Evolutionary conservation across 2,888 invertebrate genomes (phyloP), one percentile per base, ranked within the genome.

Genomic region (Ormyrus thymus): DNA sequence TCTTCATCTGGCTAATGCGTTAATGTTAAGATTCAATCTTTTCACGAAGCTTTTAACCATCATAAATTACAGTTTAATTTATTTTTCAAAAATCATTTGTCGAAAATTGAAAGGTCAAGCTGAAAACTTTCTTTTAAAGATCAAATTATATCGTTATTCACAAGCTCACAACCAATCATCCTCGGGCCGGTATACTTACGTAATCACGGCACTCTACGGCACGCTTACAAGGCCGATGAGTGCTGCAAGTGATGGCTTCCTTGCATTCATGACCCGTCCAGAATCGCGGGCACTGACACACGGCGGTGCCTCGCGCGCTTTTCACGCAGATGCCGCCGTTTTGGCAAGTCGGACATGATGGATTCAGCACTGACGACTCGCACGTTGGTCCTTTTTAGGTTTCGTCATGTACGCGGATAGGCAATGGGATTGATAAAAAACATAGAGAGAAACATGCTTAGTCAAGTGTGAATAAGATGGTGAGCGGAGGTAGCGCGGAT

Each of bases 171-270:
- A 29, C 29, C 29, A 29, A 29, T 29, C 29, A 29, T 3, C 1
- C 45, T 69, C 15, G 10, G 51, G 45, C 48, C n/a, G 48, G 56
- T n/a, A 61, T 84, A 93, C 94, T 94, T 90, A 94, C 94, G 86
- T 91, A 92, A 87, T 94, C 93, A 82, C 91, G 91, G 90, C 95
- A 95, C 84, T 90, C 86, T 80, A 90, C 86, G 79, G 93, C 93
- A 90, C 94, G 93, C 83, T 90, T 87, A 86, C 95, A 95, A 76
- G 94, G 94, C 46, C 80, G 66, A 83, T 89, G 88, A 84, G 92
- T 90, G 59, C 86, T 85, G 84, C 91, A 91, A 68, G 88, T 88
- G 79, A 87, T 84, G 76, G 85, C 86, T 58, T 86, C 87, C 83
- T 90, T 90, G 89, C 93, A 93, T 80, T 91, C 91, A 81, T 90